These are phyloP conservation scores for Idaea straminata DNA, from an alignment of 2,888 invertebrate species.

Conservation along the genomic window DNA sequence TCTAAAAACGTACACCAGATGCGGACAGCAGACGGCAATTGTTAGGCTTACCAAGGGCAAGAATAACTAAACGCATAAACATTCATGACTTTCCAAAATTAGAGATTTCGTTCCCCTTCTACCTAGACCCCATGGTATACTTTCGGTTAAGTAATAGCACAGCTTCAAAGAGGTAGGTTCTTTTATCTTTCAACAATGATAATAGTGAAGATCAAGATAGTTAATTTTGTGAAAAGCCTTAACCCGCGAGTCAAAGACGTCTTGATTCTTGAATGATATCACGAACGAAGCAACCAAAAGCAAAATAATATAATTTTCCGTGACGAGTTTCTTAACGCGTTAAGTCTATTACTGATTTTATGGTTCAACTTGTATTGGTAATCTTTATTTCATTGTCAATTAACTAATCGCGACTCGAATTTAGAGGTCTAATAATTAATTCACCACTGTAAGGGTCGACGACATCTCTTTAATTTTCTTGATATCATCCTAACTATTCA, in stretches of 20 bases:
- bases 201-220: neutral
- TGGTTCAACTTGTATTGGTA: conserved; percentile 40
- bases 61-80: conserved; percentile 19
- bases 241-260: conserved; percentile 13
- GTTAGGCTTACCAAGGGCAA: conserved; percentile 42
- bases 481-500: conserved; percentile 22
- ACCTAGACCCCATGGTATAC: neutral
- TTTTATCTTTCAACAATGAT: neutral
- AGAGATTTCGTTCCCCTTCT: neutral
- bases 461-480: conserved; percentile 14
- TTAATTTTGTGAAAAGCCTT: conserved; percentile 8
- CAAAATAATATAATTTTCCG: conserved; percentile 41
- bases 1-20: conserved; percentile 43
- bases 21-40: conserved; percentile 39
- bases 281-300: conserved; percentile 3
- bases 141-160: neutral
- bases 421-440: conserved; percentile 34
- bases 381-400: conserved; percentile 43
- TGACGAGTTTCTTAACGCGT: conserved; percentile 49
- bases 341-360: conserved; percentile 60
- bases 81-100: conserved; percentile 27
- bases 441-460: conserved; percentile 28
- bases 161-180: neutral
- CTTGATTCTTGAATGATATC: conserved; percentile 5
- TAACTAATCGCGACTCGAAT: conserved; percentile 37